phyloP scores from a whole-genome alignment of 2,888 invertebrate genomes.

The Penaeus monodon region DNA sequence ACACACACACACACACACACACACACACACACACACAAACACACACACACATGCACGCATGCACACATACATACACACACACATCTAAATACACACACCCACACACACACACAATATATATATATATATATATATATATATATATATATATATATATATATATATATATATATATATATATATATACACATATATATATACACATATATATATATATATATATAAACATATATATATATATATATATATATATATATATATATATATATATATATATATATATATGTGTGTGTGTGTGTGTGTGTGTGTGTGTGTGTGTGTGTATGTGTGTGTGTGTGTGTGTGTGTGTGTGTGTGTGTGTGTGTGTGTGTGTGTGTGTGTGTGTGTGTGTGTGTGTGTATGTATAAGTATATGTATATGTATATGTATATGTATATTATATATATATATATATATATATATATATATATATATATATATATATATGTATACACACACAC shows the following conservation, averaged over 20 bases:
- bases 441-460: no score
- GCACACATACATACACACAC: background rate
- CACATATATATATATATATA: conserved; percentile 27
- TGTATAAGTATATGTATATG: no score
- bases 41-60: background rate
- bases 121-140: conserved; percentile 13
- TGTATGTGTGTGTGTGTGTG: no score
- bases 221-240: conserved; percentile 1
- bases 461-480: no score
- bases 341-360: no score
- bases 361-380: no score
- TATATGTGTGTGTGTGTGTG: background rate
- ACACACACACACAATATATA: background rate
- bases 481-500: no score
- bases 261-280: background rate
- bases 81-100: background rate
- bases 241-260: background rate
- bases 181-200: conserved; percentile 27
- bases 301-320: no score
- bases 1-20: background rate
- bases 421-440: no score
- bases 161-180: conserved; percentile 32
- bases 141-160: conserved; percentile 34
- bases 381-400: no score
- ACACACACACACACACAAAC: background rate